Conservation (phyloP, 2,797 vertebrate genomes). For the Loriculus beryllinus region DNA sequence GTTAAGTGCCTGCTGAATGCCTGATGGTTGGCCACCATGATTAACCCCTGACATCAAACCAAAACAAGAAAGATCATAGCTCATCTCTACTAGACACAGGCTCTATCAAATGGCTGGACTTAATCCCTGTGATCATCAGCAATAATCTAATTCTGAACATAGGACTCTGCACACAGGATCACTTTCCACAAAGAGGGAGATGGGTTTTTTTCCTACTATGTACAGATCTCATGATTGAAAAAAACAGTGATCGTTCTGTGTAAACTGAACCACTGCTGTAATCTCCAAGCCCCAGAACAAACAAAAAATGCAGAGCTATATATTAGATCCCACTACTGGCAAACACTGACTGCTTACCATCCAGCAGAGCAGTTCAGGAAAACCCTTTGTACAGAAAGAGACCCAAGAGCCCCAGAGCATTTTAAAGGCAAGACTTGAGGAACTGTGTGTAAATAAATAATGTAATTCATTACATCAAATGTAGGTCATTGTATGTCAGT, state of each 20-base stretch:
- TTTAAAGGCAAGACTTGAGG: not conserved
- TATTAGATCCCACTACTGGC: not conserved
- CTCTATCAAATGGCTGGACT: not conserved
- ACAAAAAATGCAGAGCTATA: not conserved
- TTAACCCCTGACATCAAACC: not conserved
- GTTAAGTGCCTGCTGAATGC: not conserved
- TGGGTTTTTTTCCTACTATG: fast-evolving
- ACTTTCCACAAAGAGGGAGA: not conserved
- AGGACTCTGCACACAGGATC: not conserved
- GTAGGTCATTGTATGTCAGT: slow-evolving; percentile 41
- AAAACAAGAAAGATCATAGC: not conserved
- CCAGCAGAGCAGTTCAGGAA: not conserved
- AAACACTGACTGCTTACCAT: not conserved
- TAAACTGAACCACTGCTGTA: not conserved
- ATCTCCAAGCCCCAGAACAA: not conserved
- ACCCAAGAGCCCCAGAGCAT: not conserved
- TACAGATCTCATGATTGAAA: not conserved
- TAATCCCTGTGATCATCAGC: not conserved
- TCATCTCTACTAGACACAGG: not conserved
- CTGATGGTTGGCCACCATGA: not conserved
- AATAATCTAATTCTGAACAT: not conserved
- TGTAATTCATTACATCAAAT: slow-evolving; percentile 34
- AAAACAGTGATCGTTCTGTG: fast-evolving
- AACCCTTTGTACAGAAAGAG: not conserved
- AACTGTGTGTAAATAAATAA: slow-evolving; percentile 53